Percentiles rank a stretch among this genome's conserved stretches.
phyloP scores from a whole-genome alignment of 1,140 invertebrate genomes.

The Drosophila repleta region DNA sequence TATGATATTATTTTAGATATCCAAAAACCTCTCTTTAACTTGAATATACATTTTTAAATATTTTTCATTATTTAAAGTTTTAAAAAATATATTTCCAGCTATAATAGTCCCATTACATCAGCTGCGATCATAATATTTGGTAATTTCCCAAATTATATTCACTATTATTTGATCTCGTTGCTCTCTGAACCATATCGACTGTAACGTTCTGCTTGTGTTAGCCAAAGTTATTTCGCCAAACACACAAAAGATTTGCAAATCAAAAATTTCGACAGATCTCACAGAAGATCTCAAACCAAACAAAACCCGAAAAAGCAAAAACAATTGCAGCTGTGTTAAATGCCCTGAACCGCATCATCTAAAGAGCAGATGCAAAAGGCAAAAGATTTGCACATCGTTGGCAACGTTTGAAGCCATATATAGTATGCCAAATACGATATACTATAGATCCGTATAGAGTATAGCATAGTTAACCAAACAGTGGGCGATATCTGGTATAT shows the following conservation, averaged over 20 bases:
- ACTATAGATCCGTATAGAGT: slow-evolving; percentile 1
- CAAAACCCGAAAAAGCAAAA: slow-evolving; percentile 3
- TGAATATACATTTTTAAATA: no score
- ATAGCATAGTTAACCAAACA: background rate
- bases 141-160: background rate
- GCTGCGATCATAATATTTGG: background rate
- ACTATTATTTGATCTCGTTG: background rate
- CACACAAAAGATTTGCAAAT: slow-evolving; percentile 15
- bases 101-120: background rate
- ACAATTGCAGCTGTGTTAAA: slow-evolving; percentile 29
- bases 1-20: no score
- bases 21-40: no score
- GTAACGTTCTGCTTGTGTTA: slow-evolving; percentile 7
- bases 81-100: background rate
- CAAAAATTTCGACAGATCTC: slow-evolving; percentile 41
- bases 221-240: no score
- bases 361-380: background rate
- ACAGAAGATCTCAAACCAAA: background rate
- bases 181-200: slow-evolving; percentile 7
- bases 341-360: slow-evolving; percentile 33
- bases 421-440: background rate
- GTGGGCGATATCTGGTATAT: background rate
- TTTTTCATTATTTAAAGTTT: no score
- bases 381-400: slow-evolving; percentile 10
- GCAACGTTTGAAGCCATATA: slow-evolving; percentile 10